Evolutionary conservation across 2,888 invertebrate species (phyloP).

Genomic region (Endomychus coccineus): DNA sequence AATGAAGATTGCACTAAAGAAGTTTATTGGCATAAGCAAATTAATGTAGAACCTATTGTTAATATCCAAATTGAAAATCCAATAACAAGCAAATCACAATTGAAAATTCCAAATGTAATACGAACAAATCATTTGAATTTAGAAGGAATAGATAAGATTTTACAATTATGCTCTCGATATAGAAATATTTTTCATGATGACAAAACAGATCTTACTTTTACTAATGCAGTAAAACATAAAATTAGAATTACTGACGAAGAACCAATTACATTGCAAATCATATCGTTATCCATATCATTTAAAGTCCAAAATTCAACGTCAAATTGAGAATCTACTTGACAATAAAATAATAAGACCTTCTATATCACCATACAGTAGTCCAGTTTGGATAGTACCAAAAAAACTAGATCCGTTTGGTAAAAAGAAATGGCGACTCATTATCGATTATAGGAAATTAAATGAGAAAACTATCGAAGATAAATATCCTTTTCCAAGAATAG

Average conservation of each 20-base stretch:
- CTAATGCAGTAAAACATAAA: conserved; percentile 13
- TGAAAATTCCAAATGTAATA: conserved; percentile 8
- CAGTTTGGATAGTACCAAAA: conserved; percentile 16
- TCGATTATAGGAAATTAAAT: conserved; percentile 13
- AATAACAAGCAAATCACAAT: not conserved
- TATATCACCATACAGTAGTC: conserved; percentile 14
- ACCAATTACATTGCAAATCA: conserved; percentile 5
- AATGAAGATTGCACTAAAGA: conserved; percentile 5
- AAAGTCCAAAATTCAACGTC: conserved; percentile 16
- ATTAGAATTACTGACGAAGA: conserved; percentile 7
- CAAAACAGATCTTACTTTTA: conserved; percentile 5
- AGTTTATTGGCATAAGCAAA: conserved; percentile 12
- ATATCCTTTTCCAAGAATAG: conserved; percentile 10
- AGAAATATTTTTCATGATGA: conserved; percentile 11
- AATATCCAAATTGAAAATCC: conserved; percentile 7
- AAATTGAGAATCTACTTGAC: conserved; percentile 17
- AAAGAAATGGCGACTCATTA: conserved; percentile 19
- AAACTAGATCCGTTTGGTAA: conserved; percentile 19
- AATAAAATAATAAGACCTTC: conserved; percentile 17
- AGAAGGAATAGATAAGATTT: conserved; percentile 11
- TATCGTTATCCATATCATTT: conserved; percentile 13
- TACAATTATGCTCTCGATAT: conserved; percentile 7
- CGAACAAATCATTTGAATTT: conserved; percentile 11
- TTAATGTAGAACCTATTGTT: conserved; percentile 12
- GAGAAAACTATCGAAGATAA: conserved; percentile 7